Evolutionary conservation across 2,797 vertebrate genomes (phyloP), one percentile per base, ranked within the genome.

Genomic region (Mormyrus hasselquistii): DNA sequence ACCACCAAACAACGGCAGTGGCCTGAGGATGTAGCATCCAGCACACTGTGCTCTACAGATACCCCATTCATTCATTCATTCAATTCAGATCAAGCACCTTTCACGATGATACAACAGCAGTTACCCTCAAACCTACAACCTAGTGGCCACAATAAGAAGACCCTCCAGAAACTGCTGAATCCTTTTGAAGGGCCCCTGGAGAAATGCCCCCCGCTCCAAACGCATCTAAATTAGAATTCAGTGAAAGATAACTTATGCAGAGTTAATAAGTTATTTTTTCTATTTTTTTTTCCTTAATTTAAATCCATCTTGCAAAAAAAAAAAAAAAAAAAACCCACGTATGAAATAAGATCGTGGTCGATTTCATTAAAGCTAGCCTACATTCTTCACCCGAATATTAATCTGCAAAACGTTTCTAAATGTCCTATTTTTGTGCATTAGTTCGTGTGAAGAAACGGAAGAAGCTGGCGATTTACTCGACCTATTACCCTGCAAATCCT

Each of bases 331-430:
- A 87, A 88, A 59, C 19, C 87, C 25, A 86, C 50, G 25, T 86
- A 86, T 55, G 59, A 89, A 89, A 86, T 86, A 89, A 89, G 88
- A 89, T 76, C 73, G 88, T 85, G 62, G 59, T 86, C 83, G 25
- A 86, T 89, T 89, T 86, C 88, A 89, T 89, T 89, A 86, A 89
- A 89, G 86, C 25, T 89, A 89, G 88, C 47, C 88, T 86, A 89
- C 88, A 86, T 86, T 89, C 59, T 76, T 89, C 83, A 86, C 57
- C 53, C 59, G 10, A 76, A 86, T 89, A 86, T 44, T 86, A 65
- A 73, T 86, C 49, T 89, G 59, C 59, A 62, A 86, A 65, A 86
- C 65, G 88, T 82, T 49, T 86, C 88, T 86, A 65, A 65, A 69
- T 89, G 88, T 62, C 88, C 88, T 89, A 89, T 85, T 89, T 89